Percentiles rank a stretch among this genome's conserved stretches.
Evolutionary conservation across 2,113 vertebrate genomes (phyloP).

Genomic region (Charina bottae): DNA sequence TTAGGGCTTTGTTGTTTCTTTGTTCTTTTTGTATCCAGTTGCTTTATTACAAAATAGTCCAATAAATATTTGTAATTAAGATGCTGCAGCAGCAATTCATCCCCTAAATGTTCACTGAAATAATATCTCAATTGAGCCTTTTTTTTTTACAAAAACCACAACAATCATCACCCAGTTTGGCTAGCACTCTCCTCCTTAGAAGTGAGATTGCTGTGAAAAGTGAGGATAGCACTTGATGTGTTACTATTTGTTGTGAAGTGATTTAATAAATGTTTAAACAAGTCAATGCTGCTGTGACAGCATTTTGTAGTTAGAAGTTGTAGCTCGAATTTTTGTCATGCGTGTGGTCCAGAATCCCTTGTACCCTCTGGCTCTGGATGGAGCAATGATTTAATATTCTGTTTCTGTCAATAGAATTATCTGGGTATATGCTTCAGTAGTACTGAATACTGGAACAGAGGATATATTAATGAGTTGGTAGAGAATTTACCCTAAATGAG

Average conservation of each 20-base stretch:
- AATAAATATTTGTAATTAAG: conserved; percentile 37
- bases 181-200: conserved; percentile 55
- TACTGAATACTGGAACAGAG: neutral
- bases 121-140: conserved; percentile 48
- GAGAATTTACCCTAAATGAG: neutral
- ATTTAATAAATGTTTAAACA: conserved; percentile 75
- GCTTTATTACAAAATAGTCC: conserved; percentile 31
- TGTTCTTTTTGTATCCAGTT: conserved; percentile 11
- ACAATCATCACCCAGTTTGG: conserved; percentile 33
- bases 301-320: conserved; percentile 39
- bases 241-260: conserved; percentile 73
- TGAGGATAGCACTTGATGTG: conserved; percentile 63
- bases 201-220: conserved; percentile 58
- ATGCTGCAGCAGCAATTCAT: conserved; percentile 41
- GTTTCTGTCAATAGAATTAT: neutral
- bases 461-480: neutral
- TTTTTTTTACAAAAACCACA: conserved; percentile 42
- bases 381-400: neutral
- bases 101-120: conserved; percentile 56
- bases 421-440: neutral
- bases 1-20: neutral
- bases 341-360: neutral
- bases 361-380: neutral
- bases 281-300: conserved; percentile 58
- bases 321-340: conserved; percentile 41